Evolutionary conservation across 53 echinoderm and acorn worm species (phyloP), one percentile per base, ranked within the genome.

Genomic region (Arbacia lixula): DNA sequence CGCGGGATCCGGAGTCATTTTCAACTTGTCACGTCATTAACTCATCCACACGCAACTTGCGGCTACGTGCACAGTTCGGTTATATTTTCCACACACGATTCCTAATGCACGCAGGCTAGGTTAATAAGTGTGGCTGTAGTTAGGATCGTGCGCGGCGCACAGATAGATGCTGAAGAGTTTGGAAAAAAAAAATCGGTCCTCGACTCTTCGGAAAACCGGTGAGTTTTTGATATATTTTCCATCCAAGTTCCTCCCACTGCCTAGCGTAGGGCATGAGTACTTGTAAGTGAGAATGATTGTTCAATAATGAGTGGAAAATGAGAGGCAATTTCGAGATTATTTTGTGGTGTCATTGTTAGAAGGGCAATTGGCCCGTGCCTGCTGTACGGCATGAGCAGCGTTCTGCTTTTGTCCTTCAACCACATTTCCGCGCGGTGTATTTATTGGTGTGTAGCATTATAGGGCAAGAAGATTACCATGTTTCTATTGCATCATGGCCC

Each of bases 1-100:
- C 49, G 46, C n/a, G 66, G 63, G 71, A 42, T 71, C 41, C 71
- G 71, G 71, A 71, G 39, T 68, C 68, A 9, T 20, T 6, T 26
- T 71, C 26, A 71, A 71, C 25, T 71, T 71, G 46, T 42, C 71
- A 71, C 71, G 71, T 71, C 71, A 71, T 71, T 71, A 71, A 71
- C 71, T 66, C 66, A 39, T 46, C 41, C 66, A 66, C 38, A 71
- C 46, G 17, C 50, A 71, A 71, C 41, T 40, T 71, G 42, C 46
- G 41, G 46, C 41, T 11, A 3, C 49, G 46, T 43, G 49, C 29
- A 68, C 41, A n/a, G n/a, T n/a, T n/a, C n/a, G n/a, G n/a, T n/a
- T n/a, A n/a, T n/a, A n/a, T n/a, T n/a, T n/a, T n/a, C n/a, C n/a
- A n/a, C n/a, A n/a, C n/a, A n/a, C n/a, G n/a, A n/a, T n/a, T 66